Evolutionary conservation across 2,888 invertebrate genomes (phyloP).

Genomic region (Apoda limacodes): DNA sequence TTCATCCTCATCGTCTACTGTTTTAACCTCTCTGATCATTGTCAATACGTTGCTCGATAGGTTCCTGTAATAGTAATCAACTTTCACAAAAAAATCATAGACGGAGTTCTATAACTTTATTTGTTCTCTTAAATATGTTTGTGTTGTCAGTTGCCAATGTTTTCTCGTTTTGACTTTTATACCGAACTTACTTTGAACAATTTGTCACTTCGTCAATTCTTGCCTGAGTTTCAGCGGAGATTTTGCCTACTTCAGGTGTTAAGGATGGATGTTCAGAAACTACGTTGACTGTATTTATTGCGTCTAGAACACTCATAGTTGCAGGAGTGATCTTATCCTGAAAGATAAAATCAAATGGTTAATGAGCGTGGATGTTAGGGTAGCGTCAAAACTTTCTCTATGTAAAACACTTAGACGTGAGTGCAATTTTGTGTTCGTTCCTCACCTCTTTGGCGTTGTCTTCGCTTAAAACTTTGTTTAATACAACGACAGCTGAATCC

Average conservation of each 20-base stretch:
- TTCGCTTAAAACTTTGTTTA: too few species aligned
- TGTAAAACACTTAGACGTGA: too few species aligned
- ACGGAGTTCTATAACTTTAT: too few species aligned
- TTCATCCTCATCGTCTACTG: slow-evolving; percentile 25
- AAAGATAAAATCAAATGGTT: too few species aligned
- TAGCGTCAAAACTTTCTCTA: too few species aligned
- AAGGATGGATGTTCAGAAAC: slow-evolving; percentile 23
- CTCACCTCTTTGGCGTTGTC: background rate
- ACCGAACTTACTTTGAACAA: slow-evolving; percentile 30
- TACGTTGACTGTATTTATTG: slow-evolving; percentile 17
- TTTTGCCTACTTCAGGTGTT: slow-evolving; percentile 21
- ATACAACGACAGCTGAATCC: too few species aligned
- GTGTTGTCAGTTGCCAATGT: too few species aligned
- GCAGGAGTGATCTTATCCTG: slow-evolving; percentile 24
- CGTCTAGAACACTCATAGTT: slow-evolving; percentile 24
- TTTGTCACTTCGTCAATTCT: slow-evolving; percentile 28
- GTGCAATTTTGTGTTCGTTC: too few species aligned
- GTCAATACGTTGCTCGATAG: slow-evolving; percentile 33
- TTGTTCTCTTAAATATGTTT: too few species aligned
- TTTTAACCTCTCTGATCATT: slow-evolving; percentile 35
- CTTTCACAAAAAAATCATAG: background rate
- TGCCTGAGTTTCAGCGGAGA: slow-evolving; percentile 22
- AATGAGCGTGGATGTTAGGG: too few species aligned
- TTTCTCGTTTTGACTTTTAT: background rate
- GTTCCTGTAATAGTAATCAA: slow-evolving; percentile 31